A percentile compares a stretch with the other conserved stretches of the same genome.
Evolutionary conservation across 2,888 invertebrate genomes (phyloP).

Genomic region (Stenichneumon culpator): DNA sequence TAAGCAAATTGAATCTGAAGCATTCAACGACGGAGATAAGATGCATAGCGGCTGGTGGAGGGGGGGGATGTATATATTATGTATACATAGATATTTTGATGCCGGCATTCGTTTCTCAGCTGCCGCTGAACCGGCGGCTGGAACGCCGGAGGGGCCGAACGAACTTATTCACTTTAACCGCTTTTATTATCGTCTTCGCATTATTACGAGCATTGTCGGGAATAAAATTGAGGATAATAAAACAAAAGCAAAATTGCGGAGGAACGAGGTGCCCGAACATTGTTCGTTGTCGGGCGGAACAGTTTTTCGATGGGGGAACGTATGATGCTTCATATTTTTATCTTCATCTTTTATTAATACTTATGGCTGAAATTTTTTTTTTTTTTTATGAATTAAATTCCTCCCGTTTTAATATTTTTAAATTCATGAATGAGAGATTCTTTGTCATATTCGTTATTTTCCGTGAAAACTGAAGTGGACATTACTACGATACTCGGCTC

Average conservation of each 20-base stretch:
- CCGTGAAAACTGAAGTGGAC: no score
- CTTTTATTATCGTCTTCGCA: background rate
- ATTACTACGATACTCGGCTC: no score
- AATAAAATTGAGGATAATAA: background rate
- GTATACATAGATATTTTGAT: slow-evolving; percentile 13
- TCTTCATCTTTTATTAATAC: no score
- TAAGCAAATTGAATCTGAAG: slow-evolving; percentile 44
- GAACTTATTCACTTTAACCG: background rate
- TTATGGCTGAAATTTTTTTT: no score
- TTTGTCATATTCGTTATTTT: no score
- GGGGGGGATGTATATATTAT: slow-evolving; percentile 15
- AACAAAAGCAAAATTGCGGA: background rate
- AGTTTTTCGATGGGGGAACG: background rate
- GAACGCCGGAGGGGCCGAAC: background rate
- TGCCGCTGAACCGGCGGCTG: background rate
- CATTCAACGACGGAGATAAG: slow-evolving; percentile 33
- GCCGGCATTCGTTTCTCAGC: slow-evolving; percentile 10
- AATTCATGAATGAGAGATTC: no score
- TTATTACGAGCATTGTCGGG: background rate
- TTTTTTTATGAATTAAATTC: no score
- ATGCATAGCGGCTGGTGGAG: slow-evolving; percentile 3
- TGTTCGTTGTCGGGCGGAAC: background rate
- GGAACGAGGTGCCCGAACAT: no score
- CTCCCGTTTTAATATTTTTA: no score
- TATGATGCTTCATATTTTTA: background rate